Evolutionary conservation across 2,113 vertebrate species (phyloP).

Genomic region (Gymnorhina tibicen): DNA sequence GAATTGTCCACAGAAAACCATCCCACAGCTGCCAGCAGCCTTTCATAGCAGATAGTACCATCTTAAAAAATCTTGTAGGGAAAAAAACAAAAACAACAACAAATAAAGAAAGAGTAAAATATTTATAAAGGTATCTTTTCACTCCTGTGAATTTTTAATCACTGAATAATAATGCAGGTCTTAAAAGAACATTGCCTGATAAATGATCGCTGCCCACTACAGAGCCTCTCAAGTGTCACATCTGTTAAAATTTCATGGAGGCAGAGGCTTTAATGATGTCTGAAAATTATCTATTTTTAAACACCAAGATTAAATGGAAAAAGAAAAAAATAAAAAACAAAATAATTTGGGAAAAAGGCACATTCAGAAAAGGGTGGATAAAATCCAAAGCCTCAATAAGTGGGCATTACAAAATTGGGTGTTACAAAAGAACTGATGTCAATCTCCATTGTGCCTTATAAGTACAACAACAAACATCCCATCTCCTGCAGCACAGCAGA

Average conservation of each 20-base stretch:
- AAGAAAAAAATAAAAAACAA: not conserved
- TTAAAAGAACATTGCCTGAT: constrained; percentile 33
- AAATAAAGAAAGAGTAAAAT: constrained; percentile 43
- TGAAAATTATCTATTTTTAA: constrained; percentile 28
- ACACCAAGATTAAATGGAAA: not conserved
- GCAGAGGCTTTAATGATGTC: not conserved
- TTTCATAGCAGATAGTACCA: not conserved
- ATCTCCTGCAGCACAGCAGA: not conserved
- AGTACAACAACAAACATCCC: not conserved
- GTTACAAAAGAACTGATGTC: not conserved
- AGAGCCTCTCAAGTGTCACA: constrained; percentile 45
- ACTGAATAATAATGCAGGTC: constrained; percentile 57
- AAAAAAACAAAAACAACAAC: not conserved
- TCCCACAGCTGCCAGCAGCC: not conserved
- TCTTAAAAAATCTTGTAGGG: not conserved
- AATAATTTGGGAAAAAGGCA: not conserved
- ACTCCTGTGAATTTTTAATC: constrained; percentile 72
- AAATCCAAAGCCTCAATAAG: not conserved
- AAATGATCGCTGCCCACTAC: constrained; percentile 26
- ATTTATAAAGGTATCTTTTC: constrained; percentile 64
- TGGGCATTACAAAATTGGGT: not conserved
- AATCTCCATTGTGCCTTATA: not conserved
- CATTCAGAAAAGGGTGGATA: not conserved
- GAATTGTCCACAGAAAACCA: not conserved
- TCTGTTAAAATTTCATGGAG: constrained; percentile 42